A percentile compares a stretch with the other conserved stretches of the same genome.
Evolutionary conservation across 1,140 invertebrate species (phyloP).

Genomic region (Saxidomus purpurata): DNA sequence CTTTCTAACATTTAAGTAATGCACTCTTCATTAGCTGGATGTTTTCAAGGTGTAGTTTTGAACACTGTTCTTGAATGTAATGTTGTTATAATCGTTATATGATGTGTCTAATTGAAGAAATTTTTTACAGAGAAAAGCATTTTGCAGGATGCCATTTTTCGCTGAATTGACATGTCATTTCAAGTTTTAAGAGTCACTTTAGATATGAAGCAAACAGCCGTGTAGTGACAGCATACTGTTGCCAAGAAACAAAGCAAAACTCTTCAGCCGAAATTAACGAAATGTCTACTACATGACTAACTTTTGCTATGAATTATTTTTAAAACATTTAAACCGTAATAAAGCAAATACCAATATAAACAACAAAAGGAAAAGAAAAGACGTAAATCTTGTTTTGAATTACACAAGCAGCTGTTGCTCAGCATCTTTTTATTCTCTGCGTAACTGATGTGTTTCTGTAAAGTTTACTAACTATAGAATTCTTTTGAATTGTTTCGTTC

Average conservation of each 20-base stretch:
- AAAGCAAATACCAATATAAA: background rate
- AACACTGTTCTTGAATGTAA: too few relatives aligned
- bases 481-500: background rate
- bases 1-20: too few relatives aligned
- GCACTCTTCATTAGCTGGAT: too few relatives aligned
- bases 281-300: background rate
- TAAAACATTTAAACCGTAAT: background rate
- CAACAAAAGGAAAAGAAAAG: background rate
- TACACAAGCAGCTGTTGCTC: background rate
- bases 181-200: too few relatives aligned
- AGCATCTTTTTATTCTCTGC: background rate
- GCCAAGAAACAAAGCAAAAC: background rate
- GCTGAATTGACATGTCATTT: too few relatives aligned
- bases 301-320: background rate
- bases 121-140: too few relatives aligned
- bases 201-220: too few relatives aligned
- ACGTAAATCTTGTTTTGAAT: constrained; percentile 8
- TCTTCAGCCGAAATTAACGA: background rate
- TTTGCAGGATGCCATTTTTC: too few relatives aligned
- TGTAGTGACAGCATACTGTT: background rate
- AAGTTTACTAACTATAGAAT: background rate
- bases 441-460: background rate
- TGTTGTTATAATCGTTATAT: too few relatives aligned
- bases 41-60: too few relatives aligned
- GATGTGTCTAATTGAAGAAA: too few relatives aligned